Base-by-base conservation (phyloP, 2,888 invertebrate species). In the Thera britannica region DNA sequence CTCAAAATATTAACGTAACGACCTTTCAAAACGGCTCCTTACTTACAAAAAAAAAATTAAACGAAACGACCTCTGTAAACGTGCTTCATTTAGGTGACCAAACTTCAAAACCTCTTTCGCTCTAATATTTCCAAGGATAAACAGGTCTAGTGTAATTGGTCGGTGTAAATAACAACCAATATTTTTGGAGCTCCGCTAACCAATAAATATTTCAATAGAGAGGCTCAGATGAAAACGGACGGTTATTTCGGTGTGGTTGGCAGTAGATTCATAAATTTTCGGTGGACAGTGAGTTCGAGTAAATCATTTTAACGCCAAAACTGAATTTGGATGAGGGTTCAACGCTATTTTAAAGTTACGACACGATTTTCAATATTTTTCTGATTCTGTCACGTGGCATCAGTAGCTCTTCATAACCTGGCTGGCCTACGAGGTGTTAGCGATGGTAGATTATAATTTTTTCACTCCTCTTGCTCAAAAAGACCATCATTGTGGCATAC, bases 221-320 rank as follows among this genome's bases (percentile, higher is more conserved):
- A 49, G 67, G 75, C 34, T 78, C 83, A 69, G 64, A 55, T 67
- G 74, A 74, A 48, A 58, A 56, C 82, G 78, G 88, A 58, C 69
- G 72, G 75, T 75, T 89, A 90, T 89, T 89, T 90, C 74, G 83
- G 80, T 71, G 70, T 68, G 23, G 73, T 46, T n/a, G 57, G 57
- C 36, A 57, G 59, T 41, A 74, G 79, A 80, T 84, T 85, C 87
- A 86, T 90, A 87, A 86, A 87, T 89, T 87, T 71, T 84, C 79
- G 82, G 78, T 72, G 79, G 83, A 83, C 83, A 81, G 79, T 76
- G 71, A 66, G 79, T 79, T 79, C 79, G 81, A 78, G 83, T 90
- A 89, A 90, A 90, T 90, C 89, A 90, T 90, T 90, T 90, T 90
- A 89, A 89, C 87, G 90, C 88, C 88, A 89, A 88, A 90, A 88